phyloP scores from a whole-genome alignment of 2,888 invertebrate species.

The Trichogramma dendrolimi region DNA sequence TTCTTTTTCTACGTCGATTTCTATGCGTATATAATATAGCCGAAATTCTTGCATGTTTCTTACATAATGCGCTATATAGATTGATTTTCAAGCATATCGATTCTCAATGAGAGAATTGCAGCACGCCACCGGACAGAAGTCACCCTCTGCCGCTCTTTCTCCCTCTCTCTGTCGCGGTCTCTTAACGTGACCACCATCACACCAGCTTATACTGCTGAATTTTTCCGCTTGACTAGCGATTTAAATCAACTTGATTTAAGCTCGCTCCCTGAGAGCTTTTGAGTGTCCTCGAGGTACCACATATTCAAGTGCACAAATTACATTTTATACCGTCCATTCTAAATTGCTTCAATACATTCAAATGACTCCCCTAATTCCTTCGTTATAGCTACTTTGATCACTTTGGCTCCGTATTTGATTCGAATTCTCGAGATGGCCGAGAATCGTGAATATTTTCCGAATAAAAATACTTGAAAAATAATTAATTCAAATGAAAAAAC shows the following conservation, averaged over 20 bases:
- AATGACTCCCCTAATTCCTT: not conserved
- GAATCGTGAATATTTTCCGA: too few relatives aligned
- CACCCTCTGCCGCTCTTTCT: not conserved
- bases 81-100: not conserved
- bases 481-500: too few relatives aligned
- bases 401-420: too few relatives aligned
- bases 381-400: not conserved
- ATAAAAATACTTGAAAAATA: too few relatives aligned
- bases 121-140: too few relatives aligned
- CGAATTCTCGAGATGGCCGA: too few relatives aligned
- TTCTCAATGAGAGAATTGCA: not conserved
- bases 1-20: too few relatives aligned
- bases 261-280: slow-evolving; percentile 29
- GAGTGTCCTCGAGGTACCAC: not conserved
- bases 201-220: slow-evolving; percentile 9
- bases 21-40: too few relatives aligned
- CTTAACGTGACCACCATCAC: too few relatives aligned
- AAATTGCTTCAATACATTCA: too few relatives aligned
- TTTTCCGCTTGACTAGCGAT: slow-evolving; percentile 37
- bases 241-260: slow-evolving; percentile 48
- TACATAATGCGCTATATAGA: not conserved
- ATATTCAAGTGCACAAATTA: not conserved
- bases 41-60: too few relatives aligned
- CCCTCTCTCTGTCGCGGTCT: not conserved
- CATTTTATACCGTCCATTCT: too few relatives aligned